Conservation (phyloP, 2,888 invertebrate species). For the Choristoneura rosaceana region DNA sequence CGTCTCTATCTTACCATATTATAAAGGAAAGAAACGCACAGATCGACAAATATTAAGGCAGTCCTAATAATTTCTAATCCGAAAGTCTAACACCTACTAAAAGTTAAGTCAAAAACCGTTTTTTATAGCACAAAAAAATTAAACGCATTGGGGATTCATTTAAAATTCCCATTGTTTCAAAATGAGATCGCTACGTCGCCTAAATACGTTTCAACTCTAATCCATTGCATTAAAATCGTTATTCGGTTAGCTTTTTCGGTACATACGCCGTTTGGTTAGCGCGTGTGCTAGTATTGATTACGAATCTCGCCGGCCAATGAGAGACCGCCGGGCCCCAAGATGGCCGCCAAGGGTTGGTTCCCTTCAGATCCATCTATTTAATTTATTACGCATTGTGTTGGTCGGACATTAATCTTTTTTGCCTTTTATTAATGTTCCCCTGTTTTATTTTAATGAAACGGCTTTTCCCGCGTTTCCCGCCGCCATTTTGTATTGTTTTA, state of each 20-base stretch:
- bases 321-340: conserved; percentile 61
- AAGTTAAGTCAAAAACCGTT: background rate
- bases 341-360: conserved; percentile 75
- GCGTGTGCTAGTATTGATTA: conserved; percentile 71
- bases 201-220: conserved; percentile 40
- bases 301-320: conserved; percentile 72
- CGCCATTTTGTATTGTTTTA: conserved; percentile 69
- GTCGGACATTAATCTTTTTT: conserved; percentile 82
- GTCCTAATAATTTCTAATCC: conserved; percentile 6
- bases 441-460: conserved; percentile 84
- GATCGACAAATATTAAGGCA: background rate
- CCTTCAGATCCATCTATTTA: conserved; percentile 72
- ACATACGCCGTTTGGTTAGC: conserved; percentile 49
- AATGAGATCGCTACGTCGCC: conserved; percentile 34
- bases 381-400: conserved; percentile 83
- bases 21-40: background rate
- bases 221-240: conserved; percentile 16
- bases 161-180: conserved; percentile 36
- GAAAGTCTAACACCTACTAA: background rate
- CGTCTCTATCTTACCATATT: background rate
- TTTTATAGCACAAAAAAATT: conserved; percentile 13
- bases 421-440: conserved; percentile 79
- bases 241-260: background rate
- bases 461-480: conserved; percentile 61
- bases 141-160: conserved; percentile 22